These are phyloP conservation scores for Theocolax elegans DNA, from an alignment of 1,140 invertebrate species.

Conservation along the genomic window DNA sequence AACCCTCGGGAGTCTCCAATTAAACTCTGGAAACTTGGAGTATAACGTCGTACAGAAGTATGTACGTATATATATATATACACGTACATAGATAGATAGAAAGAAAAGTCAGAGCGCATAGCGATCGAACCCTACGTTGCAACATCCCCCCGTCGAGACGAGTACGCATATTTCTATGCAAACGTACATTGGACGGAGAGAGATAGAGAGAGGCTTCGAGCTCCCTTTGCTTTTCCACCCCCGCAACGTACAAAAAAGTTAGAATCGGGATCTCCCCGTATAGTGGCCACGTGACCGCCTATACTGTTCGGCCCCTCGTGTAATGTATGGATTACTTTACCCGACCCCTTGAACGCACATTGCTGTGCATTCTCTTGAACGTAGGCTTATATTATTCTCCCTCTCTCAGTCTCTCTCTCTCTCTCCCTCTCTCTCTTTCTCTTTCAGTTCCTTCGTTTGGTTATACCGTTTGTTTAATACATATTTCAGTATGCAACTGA, in stretches of 20 bases:
- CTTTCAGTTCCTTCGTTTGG: not conserved
- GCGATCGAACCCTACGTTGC: too few species aligned
- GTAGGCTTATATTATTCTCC: not conserved
- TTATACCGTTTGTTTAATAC: too few species aligned
- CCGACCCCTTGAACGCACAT: not conserved
- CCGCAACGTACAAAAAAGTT: not conserved
- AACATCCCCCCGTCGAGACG: too few species aligned
- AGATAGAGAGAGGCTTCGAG: not conserved
- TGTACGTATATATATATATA: too few species aligned
- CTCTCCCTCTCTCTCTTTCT: not conserved
- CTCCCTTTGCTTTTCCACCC: too few species aligned
- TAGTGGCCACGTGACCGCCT: slow-evolving; percentile 11
- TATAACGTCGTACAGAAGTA: too few species aligned
- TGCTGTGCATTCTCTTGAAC: not conserved
- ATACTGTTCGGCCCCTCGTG: not conserved
- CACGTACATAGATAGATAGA: not conserved
- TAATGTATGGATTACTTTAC: not conserved
- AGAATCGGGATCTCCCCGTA: not conserved
- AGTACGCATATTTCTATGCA: not conserved
- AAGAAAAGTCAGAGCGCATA: not conserved
- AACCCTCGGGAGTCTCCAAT: slow-evolving; percentile 25
- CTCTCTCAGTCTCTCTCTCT: not conserved
- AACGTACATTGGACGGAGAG: too few species aligned
- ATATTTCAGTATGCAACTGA: too few species aligned
- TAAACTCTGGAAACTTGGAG: slow-evolving; percentile 24